Base-by-base conservation (phyloP, 2,888 invertebrate genomes). In the Oegoconia quadripuncta region DNA sequence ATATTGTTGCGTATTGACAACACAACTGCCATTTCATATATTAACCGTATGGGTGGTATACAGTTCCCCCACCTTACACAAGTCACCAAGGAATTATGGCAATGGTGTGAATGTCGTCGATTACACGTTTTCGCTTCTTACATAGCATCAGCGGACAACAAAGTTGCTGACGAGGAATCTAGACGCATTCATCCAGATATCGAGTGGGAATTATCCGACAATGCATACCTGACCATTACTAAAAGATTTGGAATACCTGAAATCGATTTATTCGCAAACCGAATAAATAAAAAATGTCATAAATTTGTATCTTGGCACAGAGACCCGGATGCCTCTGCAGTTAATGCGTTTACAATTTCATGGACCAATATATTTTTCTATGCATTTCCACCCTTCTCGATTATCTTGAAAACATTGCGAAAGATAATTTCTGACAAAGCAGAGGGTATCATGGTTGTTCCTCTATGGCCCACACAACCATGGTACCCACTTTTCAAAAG, bases 351-450 rank as follows among this genome's bases (percentile, higher is more conserved):
- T 31, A 42, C 42, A 11, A 18, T 42, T 14, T 3, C n/a, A 14
- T 42, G 37, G 42, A 28, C 37, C 14, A 12, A 34, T 15, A 12
- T 34, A 7, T 30, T 17, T 16, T 42, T 42, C 18, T 42, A 38
- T 27, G 38, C 34, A n/a, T 42, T 42, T 31, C 42, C n/a, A n/a
- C n/a, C n/a, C n/a, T n/a, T n/a, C n/a, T n/a, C n/a, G n/a, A n/a
- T n/a, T n/a, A n/a, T n/a, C 42, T 16, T 42, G 13, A 44, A 38
- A 34, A 25, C 37, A 14, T 27, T 44, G 9, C 9, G 23, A 11
- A 44, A 44, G 37, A 37, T 44, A n/a, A 39, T 42, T 7, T 15
- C 31, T 1, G 48, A 46, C 23, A 15, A 37, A 23, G 43, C 38
- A 0, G 18, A 28, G 2, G 46, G 44, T 0, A 42, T 46, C 3